Conservation (phyloP, 2,113 vertebrate genomes). For the Odocoileus virginianus region DNA sequence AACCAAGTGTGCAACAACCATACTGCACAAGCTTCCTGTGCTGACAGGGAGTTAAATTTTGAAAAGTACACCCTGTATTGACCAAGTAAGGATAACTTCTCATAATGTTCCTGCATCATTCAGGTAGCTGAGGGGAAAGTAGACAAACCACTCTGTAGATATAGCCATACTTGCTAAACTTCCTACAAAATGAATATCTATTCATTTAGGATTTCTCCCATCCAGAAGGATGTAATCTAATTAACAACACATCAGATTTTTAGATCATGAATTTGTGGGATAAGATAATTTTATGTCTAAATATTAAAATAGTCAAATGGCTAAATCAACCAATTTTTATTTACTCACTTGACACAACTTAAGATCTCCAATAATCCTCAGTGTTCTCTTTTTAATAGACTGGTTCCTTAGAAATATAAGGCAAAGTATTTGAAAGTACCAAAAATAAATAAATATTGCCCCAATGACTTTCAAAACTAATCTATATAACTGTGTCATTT, state of each 20-base stretch:
- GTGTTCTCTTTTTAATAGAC: neutral
- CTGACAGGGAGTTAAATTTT: neutral
- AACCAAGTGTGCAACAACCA: neutral
- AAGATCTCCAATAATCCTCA: neutral
- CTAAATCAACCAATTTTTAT: neutral
- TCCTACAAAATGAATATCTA: conserved; percentile 9
- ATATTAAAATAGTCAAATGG: conserved; percentile 31
- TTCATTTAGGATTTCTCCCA: neutral
- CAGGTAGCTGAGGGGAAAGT: neutral
- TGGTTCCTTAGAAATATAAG: neutral
- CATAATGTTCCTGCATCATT: neutral
- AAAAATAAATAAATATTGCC: neutral
- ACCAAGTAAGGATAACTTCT: neutral
- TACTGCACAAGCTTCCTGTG: neutral
- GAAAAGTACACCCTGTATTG: neutral
- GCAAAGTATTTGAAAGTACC: neutral
- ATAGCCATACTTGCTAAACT: conserved; percentile 15
- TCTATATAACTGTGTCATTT: neutral
- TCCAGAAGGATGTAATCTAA: conserved; percentile 19
- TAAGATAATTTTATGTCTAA: conserved; percentile 49
- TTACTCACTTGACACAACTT: neutral
- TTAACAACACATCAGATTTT: conserved; percentile 31
- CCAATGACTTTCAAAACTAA: neutral
- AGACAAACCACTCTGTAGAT: neutral
- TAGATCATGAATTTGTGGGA: conserved; percentile 33